Base-by-base conservation (phyloP, 2,113 vertebrate species). In the Monopterus albus region DNA sequence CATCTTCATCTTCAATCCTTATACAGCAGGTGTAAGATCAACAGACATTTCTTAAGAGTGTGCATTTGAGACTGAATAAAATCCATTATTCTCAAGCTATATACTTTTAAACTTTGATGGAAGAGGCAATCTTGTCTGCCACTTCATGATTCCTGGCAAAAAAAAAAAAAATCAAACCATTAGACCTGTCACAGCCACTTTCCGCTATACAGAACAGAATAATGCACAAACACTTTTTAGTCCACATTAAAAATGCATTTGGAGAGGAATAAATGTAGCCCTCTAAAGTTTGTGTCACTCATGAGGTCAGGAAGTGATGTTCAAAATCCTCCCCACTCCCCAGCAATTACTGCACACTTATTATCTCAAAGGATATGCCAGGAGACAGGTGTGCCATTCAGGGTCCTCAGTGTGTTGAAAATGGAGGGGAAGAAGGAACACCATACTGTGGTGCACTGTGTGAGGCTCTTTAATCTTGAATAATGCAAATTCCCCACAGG, bases 401-500 rank as follows among this genome's bases (percentile, higher is more conserved):
- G 84, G 81, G 81, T 83, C 80, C 78, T 82, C 61, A 28, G 81
- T 82, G 73, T 75, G 83, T 81, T 26, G 82, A 80, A 92, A 91
- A 91, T 84, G 74, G 88, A 82, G 25, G 86, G 86, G 80, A 83
- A 88, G 81, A 78, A 88, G 78, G 86, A 87, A 85, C 86, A 69
- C 71, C 80, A 85, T 70, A 82, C 81, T 74, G 83, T 39, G 79
- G 74, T 71, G 81, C 86, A 46, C 89, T 63, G 81, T 91, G 87
- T 86, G 88, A 87, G 75, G 77, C 86, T 70, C 86, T 92, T 90
- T 93, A 91, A 86, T 92, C 87, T 84, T 84, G 85, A 93, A 92
- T 93, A 93, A 94, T 93, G 91, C 85, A 92, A 88, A 91, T 91
- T 89, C 91, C 81, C 91, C 84, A 89, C 88, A 84, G 91, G 92